Conservation (phyloP, 2,797 vertebrate species). For the Phataginus tetradactyla region DNA sequence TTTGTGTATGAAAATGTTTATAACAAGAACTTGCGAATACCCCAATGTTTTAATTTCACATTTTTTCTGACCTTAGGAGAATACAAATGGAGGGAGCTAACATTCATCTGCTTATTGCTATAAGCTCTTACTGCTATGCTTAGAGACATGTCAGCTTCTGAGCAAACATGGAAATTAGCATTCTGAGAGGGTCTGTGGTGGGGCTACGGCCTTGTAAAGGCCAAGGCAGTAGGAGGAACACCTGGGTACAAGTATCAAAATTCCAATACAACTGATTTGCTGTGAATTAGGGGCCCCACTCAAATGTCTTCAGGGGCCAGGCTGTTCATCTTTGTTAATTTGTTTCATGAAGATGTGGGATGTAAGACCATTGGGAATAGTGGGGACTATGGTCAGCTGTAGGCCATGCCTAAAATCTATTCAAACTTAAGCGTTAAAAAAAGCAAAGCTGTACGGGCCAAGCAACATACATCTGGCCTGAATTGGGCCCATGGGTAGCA, state of each 20-base stretch:
- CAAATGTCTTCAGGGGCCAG: not conserved
- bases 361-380: not conserved
- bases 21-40: not conserved
- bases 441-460: not conserved
- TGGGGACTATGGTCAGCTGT: not conserved
- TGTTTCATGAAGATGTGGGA: constrained; percentile 22
- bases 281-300: not conserved
- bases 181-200: not conserved
- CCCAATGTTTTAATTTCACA: not conserved
- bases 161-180: not conserved
- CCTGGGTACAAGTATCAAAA: not conserved
- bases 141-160: not conserved
- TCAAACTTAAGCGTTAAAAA: not conserved
- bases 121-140: not conserved
- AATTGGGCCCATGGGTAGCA: not conserved
- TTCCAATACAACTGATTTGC: not conserved
- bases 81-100: not conserved
- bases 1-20: not conserved
- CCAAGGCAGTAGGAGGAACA: not conserved
- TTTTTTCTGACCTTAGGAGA: not conserved
- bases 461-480: not conserved
- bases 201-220: not conserved
- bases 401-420: not conserved
- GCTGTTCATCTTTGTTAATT: not conserved
- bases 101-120: not conserved